Evolutionary conservation across 2,888 invertebrate species (phyloP), one percentile per base, ranked within the genome.

Genomic region (Drosophila buzzatii): DNA sequence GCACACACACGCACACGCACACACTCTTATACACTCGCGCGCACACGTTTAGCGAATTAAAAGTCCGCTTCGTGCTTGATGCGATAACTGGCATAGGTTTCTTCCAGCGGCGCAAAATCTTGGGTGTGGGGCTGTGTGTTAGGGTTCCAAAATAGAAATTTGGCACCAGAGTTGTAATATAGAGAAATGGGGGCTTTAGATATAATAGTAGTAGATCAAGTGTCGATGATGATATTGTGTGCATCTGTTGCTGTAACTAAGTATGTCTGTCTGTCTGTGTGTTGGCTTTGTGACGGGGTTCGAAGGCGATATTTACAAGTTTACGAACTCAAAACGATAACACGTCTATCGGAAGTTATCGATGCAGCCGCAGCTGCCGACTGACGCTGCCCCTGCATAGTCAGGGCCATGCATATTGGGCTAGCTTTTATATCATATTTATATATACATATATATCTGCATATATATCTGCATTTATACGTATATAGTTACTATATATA

Each of bases 61-160:
- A 83, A 91, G 81, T 91, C 91, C 73, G 92, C 89, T 80, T 91
- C 91, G 80, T 91, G 90, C 70, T 91, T 91, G 79, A 91, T 91
- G 85, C 91, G 91, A 81, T 92, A 91, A 77, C 90, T 91, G 81
- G 91, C 92, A 85, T 91, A 91, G 58, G 90, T 91, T 81, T 92
- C 88, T 83, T 91, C 91, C 92, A 91, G 78, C 78, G 91, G 92
- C 61, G 91, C 82, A 81, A 92, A 91, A 64, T 85, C 89, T 89
- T 87, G 87, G 61, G 85, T 82, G 88, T 90, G 85, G 82, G 89
- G 87, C 89, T 89, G 87, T 81, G 68, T 64, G 68, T 64, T 70
- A 59, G 52, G 57, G 69, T 81, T 81, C 76, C 89, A 73, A 86
- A 76, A 69, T 51, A 69, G 56, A 63, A 63, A 70, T 82, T 85